A percentile compares a stretch with the other conserved stretches of the same genome.
Conservation (phyloP, 2,797 vertebrate species). For the Ciconia nigra region DNA sequence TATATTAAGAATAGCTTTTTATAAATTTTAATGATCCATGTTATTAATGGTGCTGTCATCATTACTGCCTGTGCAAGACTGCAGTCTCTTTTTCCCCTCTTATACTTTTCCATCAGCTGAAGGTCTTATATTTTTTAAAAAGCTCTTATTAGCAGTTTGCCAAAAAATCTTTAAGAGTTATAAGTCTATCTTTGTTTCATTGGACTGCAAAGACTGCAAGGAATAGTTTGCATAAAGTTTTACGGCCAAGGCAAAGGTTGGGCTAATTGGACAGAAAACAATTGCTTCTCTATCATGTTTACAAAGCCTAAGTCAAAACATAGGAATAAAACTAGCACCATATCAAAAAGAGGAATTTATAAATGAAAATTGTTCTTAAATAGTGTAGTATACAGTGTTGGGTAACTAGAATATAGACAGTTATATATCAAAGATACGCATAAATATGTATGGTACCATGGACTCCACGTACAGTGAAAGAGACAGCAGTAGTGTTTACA, state of each 20-base stretch:
- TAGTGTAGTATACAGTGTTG: neutral
- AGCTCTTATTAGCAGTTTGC: slow-evolving; percentile 70
- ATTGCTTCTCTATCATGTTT: slow-evolving; percentile 65
- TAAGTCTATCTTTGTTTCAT: slow-evolving; percentile 74
- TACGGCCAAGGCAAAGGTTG: slow-evolving; percentile 45
- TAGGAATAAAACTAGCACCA: slow-evolving; percentile 27
- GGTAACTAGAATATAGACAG: neutral
- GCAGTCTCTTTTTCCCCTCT: slow-evolving; percentile 30
- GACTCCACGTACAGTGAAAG: neutral
- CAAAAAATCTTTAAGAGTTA: slow-evolving; percentile 67
- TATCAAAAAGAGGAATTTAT: slow-evolving; percentile 37
- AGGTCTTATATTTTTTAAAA: slow-evolving; percentile 54
- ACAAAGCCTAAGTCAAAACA: slow-evolving; percentile 48
- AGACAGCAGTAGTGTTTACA: neutral
- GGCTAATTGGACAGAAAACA: slow-evolving; percentile 76
- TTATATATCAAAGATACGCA: neutral
- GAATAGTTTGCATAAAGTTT: slow-evolving; percentile 74
- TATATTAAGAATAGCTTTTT: slow-evolving; percentile 87
- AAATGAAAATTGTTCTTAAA: neutral
- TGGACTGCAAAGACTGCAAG: slow-evolving; percentile 48
- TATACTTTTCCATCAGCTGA: slow-evolving; percentile 72
- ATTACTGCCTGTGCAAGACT: slow-evolving; percentile 70
- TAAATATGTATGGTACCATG: neutral
- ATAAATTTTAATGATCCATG: slow-evolving; percentile 91
- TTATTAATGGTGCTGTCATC: slow-evolving; percentile 87